Evolutionary conservation across 35 echinoderm and acorn worm species (phyloP).

Genomic region (Heliocidaris tuberculata): DNA sequence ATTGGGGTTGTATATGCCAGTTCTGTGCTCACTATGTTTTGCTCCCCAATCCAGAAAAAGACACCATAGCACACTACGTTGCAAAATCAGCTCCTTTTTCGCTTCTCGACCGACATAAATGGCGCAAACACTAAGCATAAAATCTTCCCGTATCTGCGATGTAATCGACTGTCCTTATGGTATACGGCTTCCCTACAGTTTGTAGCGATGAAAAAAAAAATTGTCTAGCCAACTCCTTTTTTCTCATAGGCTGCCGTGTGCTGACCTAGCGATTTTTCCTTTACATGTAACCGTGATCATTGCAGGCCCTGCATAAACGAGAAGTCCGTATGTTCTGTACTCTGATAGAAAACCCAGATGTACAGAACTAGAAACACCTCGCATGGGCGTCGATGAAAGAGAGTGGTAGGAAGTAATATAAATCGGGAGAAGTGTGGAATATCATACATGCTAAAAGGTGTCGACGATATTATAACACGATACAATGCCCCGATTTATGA

Average conservation of each 20-base stretch:
- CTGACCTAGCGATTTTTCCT: slow-evolving; percentile 1
- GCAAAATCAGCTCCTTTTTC: not conserved
- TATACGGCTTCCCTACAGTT: not conserved
- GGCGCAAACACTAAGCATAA: not conserved
- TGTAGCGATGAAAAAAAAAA: not conserved
- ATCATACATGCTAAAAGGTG: not conserved
- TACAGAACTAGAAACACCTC: not conserved
- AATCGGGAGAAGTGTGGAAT: not conserved
- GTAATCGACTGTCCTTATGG: not conserved
- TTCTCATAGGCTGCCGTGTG: not conserved
- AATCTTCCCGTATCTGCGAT: not conserved
- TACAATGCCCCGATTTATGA: not conserved
- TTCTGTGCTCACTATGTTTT: too few relatives aligned
- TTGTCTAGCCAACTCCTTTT: not conserved
- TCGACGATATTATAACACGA: not conserved
- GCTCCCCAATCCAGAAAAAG: too few relatives aligned
- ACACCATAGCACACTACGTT: not conserved
- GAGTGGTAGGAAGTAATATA: not conserved
- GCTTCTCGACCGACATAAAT: not conserved
- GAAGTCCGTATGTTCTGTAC: not conserved
- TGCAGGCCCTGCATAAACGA: not conserved
- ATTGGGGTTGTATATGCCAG: too few relatives aligned
- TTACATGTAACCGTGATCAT: not conserved
- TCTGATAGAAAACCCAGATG: not conserved
- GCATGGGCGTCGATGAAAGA: not conserved